Base-by-base conservation (phyloP, 2,888 invertebrate species). In the Rhingia rostrata region DNA sequence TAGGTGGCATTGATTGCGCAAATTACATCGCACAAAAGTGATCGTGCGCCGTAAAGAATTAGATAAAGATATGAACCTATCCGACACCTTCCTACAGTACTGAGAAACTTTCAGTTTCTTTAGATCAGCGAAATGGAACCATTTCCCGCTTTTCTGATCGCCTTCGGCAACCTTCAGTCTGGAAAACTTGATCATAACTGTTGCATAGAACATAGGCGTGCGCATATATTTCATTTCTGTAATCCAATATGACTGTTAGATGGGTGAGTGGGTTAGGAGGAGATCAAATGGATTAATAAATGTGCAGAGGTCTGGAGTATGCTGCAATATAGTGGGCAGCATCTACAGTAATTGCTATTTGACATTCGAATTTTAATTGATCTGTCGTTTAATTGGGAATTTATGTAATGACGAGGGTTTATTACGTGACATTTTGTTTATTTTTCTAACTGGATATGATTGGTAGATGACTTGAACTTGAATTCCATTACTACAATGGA, bases 131-230 rank as follows among this genome's bases (percentile, higher is more conserved):
- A 79, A 78, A 74, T 83, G 79, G 73, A 83, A 83, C 79, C 53
- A 64, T 79, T 83, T 83, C 78, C 79, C 83, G 73, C 73, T 69
- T 78, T 73, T 73, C 63, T 78, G 45, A 63, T 63, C 35, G 61
- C 73, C 78, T 47, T 64, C n/a, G 45, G 51, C 83, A 83, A 73
- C 83, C 83, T 83, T 83, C 79, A 83, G 79, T 45, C 73, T 61
- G 63, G 22, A 73, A 73, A 67, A 83, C 73, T 67, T 67, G 82
- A 78, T 73, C 49, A 49, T 53, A 63, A 80, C 73, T 49, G 74
- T 75, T 67, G 35, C 54, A 43, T 22, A 51, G 35, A 72, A 54
- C 10, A 45, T 56, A 9, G 9, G 6, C 14, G 5, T 53, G 37
- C n/a, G 30, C 7, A 32, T 12, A 51, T 33, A 53, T 14, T 32